Percentiles rank a stretch among this genome's conserved stretches.
Evolutionary conservation across 2,113 vertebrate species (phyloP).

Genomic region (Trinectes maculatus): DNA sequence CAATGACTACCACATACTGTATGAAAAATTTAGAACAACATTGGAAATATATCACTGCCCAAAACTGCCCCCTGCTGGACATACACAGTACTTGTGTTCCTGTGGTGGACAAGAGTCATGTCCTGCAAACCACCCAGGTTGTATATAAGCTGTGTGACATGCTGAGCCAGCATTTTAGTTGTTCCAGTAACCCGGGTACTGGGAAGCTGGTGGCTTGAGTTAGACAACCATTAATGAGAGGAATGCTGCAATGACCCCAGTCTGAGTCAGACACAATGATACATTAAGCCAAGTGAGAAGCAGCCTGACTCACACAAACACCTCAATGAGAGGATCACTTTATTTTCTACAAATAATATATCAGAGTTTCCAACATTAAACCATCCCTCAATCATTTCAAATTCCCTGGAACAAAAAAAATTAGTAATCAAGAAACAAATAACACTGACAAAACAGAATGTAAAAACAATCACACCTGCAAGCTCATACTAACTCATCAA

Average conservation of each 20-base stretch:
- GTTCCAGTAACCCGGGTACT: conserved; percentile 37
- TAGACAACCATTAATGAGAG: conserved; percentile 37
- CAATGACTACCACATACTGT: neutral
- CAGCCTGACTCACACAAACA: conserved; percentile 16
- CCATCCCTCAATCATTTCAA: neutral
- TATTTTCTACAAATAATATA: too few species aligned
- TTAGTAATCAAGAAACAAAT: neutral
- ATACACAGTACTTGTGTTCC: conserved; percentile 21
- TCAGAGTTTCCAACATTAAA: too few species aligned
- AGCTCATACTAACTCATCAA: conserved; percentile 34
- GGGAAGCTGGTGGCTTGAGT: conserved; percentile 38
- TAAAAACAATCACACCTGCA: conserved; percentile 4
- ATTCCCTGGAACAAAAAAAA: neutral
- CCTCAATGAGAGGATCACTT: too few species aligned
- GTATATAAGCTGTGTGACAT: conserved; percentile 26
- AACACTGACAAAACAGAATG: neutral
- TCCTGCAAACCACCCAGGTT: conserved; percentile 24
- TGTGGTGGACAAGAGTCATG: neutral
- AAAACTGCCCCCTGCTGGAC: conserved; percentile 62
- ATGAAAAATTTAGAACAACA: neutral
- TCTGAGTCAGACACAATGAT: conserved; percentile 29
- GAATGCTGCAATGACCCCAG: conserved; percentile 54
- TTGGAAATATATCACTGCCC: neutral
- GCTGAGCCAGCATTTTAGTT: conserved; percentile 59
- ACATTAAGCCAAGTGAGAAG: neutral